Evolutionary conservation across 2,113 vertebrate genomes (phyloP).

Genomic region (Chaetodon trifascialis): DNA sequence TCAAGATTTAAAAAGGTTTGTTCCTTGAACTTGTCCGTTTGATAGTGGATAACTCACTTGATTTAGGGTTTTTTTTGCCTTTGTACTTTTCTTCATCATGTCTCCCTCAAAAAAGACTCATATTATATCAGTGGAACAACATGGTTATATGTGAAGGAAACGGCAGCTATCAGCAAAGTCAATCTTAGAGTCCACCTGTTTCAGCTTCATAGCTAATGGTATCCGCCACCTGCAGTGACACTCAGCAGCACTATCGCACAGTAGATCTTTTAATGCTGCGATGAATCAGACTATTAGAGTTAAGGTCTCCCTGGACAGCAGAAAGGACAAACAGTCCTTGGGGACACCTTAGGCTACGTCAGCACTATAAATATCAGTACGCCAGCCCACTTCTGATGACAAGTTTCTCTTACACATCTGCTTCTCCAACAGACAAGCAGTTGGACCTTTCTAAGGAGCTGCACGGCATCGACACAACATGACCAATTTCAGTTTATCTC

Average conservation of each 20-base stretch:
- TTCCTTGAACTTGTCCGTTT: conserved; percentile 2
- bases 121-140: neutral
- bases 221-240: conserved; percentile 30
- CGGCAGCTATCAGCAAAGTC: neutral
- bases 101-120: neutral
- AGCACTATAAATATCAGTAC: conserved; percentile 74
- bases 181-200: neutral
- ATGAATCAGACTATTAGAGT: conserved; percentile 76
- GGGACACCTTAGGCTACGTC: conserved; percentile 69
- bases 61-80: neutral
- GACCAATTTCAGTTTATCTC: neutral
- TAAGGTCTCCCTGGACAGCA: conserved; percentile 55
- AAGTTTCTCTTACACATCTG: conserved; percentile 28
- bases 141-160: neutral
- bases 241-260: conserved; percentile 8
- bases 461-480: neutral
- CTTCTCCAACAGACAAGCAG: conserved; percentile 1
- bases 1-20: conserved; percentile 21
- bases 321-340: conserved; percentile 76
- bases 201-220: neutral
- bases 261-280: conserved; percentile 51
- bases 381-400: conserved; percentile 34
- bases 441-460: neutral
- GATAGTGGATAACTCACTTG: conserved; percentile 3
- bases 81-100: neutral